Evolutionary conservation across 2,888 invertebrate species (phyloP), one percentile per base, ranked within the genome.

Genomic region (Agrotis segetum): DNA sequence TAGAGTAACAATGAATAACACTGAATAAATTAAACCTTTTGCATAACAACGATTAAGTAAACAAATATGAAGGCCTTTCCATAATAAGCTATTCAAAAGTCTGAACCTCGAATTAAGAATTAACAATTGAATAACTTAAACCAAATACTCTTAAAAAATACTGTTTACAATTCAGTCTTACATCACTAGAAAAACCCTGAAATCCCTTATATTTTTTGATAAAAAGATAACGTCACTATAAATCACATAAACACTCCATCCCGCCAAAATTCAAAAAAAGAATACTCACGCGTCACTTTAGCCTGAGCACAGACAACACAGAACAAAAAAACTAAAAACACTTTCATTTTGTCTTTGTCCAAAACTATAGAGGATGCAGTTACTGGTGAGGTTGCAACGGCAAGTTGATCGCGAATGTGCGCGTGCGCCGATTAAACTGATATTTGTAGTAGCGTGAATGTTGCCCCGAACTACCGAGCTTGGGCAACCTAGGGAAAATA

Each of bases 251-350:
- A 5, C 55, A 40, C 21, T 40, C 7, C 34, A 7, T 21, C 6
- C 34, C 50, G 47, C 21, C 4, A 61, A 58, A 55, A 29, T 3
- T 19, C 0, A 49, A 68, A 69, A 59, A 67, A 14, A 47, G 13
- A 56, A 71, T 83, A 95, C 96, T 94, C 88, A 96, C 96, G 95
- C n/a, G 93, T 88, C 60, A 93, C 91, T 91, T 91, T 93, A 63
- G 92, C 92, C 46, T 91, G 88, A 67, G 87, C 92, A 86, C 90
- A 84, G 52, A 88, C 85, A 73, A 86, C 88, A 88, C 90, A 92
- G 40, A 92, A 74, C 55, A 88, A 79, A 7, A 94, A 58, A 81
- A 92, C 72, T 62, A 92, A 59, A 21, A 92, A 72, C 89, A 92
- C 89, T 89, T 92, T 93, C 94, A 94, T 94, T 74, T 79, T 75